Conservation (phyloP, 2,888 invertebrate genomes). For the Hydraecia micacea region DNA sequence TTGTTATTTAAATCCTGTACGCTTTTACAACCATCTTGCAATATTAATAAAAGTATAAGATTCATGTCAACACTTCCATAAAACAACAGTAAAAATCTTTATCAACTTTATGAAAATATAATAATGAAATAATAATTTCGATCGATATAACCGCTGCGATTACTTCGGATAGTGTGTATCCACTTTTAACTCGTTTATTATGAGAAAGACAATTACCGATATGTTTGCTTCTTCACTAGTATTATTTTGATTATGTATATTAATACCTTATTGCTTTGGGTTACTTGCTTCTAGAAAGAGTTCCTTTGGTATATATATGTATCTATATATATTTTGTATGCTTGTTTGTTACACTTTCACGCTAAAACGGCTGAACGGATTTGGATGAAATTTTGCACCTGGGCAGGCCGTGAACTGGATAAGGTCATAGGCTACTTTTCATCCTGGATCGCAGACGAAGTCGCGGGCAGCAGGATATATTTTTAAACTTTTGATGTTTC, state of each 20-base stretch:
- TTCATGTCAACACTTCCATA: constrained; percentile 22
- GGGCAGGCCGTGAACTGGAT: neutral
- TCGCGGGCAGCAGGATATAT: no score
- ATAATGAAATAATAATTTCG: constrained; percentile 15
- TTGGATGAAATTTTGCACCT: neutral
- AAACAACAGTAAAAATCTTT: constrained; percentile 17
- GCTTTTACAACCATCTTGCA: neutral
- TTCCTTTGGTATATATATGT: neutral
- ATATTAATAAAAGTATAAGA: neutral
- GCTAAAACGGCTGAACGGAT: no score
- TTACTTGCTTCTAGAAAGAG: constrained; percentile 4
- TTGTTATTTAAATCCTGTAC: neutral
- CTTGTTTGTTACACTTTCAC: no score
- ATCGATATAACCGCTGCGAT: constrained; percentile 8
- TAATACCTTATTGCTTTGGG: neutral
- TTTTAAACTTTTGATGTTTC: neutral
- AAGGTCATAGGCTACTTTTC: neutral
- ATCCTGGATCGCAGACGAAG: no score
- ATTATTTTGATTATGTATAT: constrained; percentile 26
- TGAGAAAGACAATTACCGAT: constrained; percentile 22
- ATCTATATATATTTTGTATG: no score
- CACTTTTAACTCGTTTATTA: constrained; percentile 35
- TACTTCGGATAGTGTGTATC: constrained; percentile 23
- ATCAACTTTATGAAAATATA: constrained; percentile 23
- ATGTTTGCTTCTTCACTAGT: constrained; percentile 22